phyloP scores from a whole-genome alignment of 2,797 vertebrate genomes.

The Lutjanus campechanus region DNA sequence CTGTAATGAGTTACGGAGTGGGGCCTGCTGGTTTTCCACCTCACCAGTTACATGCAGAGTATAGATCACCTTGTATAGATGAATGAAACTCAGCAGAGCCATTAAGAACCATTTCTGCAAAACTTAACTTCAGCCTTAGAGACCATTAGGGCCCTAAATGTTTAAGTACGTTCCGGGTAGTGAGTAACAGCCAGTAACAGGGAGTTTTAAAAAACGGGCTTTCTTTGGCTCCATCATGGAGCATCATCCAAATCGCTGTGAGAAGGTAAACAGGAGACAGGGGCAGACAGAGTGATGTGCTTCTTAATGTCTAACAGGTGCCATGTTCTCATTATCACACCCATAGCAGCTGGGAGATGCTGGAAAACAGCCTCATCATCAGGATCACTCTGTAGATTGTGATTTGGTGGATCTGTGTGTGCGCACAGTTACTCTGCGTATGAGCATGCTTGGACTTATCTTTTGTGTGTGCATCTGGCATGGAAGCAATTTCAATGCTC shows the following conservation, averaged over 20 bases:
- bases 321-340: slow-evolving; percentile 78
- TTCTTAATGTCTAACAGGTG: slow-evolving; percentile 83
- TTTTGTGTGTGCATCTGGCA: slow-evolving; percentile 22
- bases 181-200: slow-evolving; percentile 22
- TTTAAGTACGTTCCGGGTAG: not conserved
- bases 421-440: not conserved
- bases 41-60: not conserved
- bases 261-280: slow-evolving; percentile 64
- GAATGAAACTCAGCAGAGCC: slow-evolving; percentile 1
- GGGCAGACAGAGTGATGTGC: slow-evolving; percentile 76
- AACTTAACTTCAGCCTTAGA: slow-evolving; percentile 13
- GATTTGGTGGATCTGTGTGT: slow-evolving; percentile 27
- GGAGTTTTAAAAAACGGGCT: slow-evolving; percentile 22
- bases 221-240: slow-evolving; percentile 41
- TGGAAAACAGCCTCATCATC: slow-evolving; percentile 80
- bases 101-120: not conserved
- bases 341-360: slow-evolving; percentile 80
- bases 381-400: slow-evolving; percentile 48
- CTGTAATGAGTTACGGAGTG: not conserved
- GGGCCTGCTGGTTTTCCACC: not conserved
- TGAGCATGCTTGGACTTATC: not conserved
- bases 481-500: slow-evolving; percentile 40
- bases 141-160: slow-evolving; percentile 22
- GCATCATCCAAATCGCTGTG: slow-evolving; percentile 51
- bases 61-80: not conserved